These are phyloP conservation scores for Paramormyrops kingsleyae DNA, from an alignment of 2,113 vertebrate genomes.

Conservation along the genomic window DNA sequence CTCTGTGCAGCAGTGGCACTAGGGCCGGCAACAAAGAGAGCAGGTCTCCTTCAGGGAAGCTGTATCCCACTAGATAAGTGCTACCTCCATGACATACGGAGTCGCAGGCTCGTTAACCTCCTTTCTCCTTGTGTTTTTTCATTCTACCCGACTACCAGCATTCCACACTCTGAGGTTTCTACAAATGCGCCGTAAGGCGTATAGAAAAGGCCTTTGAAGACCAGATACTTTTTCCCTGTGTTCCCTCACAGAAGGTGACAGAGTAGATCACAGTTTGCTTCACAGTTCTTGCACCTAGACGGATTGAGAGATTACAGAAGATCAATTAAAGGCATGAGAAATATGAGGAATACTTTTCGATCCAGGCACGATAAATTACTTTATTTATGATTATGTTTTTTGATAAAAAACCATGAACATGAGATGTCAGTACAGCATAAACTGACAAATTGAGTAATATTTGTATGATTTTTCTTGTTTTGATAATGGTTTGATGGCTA, in stretches of 20 bases:
- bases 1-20: conserved; percentile 14
- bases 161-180: conserved; percentile 41
- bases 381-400: background rate
- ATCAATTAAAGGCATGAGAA: background rate
- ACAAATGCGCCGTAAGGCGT: conserved; percentile 40
- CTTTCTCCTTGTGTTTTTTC: background rate
- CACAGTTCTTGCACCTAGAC: background rate
- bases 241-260: background rate
- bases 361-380: background rate
- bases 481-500: background rate
- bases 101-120: conserved; percentile 14
- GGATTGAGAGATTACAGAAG: background rate
- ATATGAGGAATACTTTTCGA: background rate
- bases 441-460: background rate
- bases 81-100: background rate
- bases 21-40: background rate
- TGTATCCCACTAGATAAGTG: background rate
- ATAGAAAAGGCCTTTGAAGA: conserved; percentile 53
- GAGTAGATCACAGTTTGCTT: background rate
- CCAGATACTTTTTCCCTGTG: conserved; percentile 28
- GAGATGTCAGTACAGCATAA: background rate
- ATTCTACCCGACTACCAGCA: conserved; percentile 24
- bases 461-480: background rate
- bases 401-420: background rate
- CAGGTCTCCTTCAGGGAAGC: background rate